Evolutionary conservation across 2,113 vertebrate species (phyloP).

Genomic region (human (Homo sapiens)): DNA sequence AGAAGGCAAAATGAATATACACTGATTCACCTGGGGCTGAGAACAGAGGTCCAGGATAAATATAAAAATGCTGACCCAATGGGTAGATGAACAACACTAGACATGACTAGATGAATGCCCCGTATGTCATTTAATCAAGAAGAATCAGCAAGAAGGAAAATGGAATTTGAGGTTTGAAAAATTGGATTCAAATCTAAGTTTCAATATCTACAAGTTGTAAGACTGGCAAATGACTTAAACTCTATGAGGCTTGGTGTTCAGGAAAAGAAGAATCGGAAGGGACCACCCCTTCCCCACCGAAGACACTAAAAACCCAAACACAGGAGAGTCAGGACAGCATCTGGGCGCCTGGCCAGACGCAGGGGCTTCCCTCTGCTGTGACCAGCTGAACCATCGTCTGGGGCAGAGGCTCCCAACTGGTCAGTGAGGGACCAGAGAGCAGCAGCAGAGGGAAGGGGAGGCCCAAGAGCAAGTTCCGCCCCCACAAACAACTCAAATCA

Average conservation of each 20-base stretch:
- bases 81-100: not conserved
- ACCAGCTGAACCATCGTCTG: not conserved
- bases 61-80: not conserved
- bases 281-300: fast-evolving
- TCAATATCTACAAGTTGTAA: not conserved
- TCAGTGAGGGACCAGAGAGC: not conserved
- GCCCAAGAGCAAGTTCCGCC: too few species aligned
- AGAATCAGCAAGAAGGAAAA: not conserved
- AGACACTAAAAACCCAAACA: not conserved
- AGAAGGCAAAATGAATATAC: not conserved
- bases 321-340: not conserved
- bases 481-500: not conserved
- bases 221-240: not conserved
- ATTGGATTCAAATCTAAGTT: not conserved
- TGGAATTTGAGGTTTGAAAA: not conserved
- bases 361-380: not conserved
- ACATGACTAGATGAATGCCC: not conserved
- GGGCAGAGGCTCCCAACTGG: not conserved
- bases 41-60: not conserved
- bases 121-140: not conserved
- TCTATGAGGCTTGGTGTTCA: not conserved
- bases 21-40: not conserved
- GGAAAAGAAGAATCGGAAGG: not conserved
- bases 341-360: not conserved
- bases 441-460: not conserved